phyloP scores from a whole-genome alignment of 2,888 invertebrate species.

The Eristalinus sepulchralis region DNA sequence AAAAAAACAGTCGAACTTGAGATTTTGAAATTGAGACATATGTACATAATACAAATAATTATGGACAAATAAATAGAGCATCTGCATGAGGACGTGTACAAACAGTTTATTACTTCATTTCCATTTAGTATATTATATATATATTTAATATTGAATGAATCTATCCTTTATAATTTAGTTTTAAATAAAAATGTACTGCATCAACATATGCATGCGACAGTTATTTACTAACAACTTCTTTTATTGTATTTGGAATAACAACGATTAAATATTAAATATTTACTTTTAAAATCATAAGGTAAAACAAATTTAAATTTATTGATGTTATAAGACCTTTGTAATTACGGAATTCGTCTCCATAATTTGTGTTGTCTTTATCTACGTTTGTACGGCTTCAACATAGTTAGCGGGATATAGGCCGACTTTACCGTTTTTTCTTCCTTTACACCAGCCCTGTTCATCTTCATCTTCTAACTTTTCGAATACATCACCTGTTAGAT shows the following conservation, averaged over 20 bases:
- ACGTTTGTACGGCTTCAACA: slow-evolving; percentile 86
- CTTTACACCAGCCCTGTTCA: slow-evolving; percentile 99
- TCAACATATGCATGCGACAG: slow-evolving; percentile 46
- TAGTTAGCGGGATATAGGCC: slow-evolving; percentile 99
- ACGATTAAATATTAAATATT: slow-evolving; percentile 62
- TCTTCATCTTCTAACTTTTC: slow-evolving; percentile 98
- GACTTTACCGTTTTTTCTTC: slow-evolving; percentile 96
- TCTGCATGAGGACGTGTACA: slow-evolving; percentile 8
- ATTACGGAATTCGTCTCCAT: neutral
- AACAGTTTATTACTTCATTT: slow-evolving; percentile 47
- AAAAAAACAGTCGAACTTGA: no score
- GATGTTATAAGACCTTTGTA: slow-evolving; percentile 28
- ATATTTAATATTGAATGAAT: slow-evolving; percentile 34
- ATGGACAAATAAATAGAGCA: no score
- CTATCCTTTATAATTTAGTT: slow-evolving; percentile 48
- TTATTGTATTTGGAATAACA: slow-evolving; percentile 70
- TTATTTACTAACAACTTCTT: slow-evolving; percentile 53
- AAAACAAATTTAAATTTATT: slow-evolving; percentile 46
- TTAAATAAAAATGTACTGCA: slow-evolving; percentile 46
- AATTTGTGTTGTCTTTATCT: slow-evolving; percentile 69
- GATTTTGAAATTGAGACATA: no score
- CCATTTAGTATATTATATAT: slow-evolving; percentile 21
- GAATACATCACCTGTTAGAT: slow-evolving; percentile 92
- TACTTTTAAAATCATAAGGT: slow-evolving; percentile 28
- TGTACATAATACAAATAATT: no score